phyloP scores from a whole-genome alignment of 2,888 invertebrate genomes.

The Tenthredo notha region DNA sequence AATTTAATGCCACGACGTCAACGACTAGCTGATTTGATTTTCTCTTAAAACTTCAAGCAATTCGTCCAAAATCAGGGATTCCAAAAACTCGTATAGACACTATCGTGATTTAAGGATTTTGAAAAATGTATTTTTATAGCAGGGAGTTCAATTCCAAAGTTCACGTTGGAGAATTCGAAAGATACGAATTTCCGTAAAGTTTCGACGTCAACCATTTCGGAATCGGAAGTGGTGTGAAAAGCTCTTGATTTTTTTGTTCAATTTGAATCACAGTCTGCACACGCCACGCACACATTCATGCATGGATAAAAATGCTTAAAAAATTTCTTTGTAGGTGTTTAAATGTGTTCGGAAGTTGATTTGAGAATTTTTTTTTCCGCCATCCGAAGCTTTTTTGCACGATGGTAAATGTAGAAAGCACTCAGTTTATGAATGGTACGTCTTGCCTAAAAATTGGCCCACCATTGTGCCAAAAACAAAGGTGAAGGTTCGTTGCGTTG shows the following conservation, averaged over 20 bases:
- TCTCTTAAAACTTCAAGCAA: neutral
- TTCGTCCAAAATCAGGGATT: neutral
- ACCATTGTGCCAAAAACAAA: neutral
- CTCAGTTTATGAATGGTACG: neutral
- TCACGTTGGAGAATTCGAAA: neutral
- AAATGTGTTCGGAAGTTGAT: neutral
- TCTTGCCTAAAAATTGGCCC: neutral
- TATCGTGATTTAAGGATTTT: neutral
- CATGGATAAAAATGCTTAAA: neutral
- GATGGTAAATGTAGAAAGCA: neutral
- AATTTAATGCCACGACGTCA: neutral
- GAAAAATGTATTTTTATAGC: neutral
- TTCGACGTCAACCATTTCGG: neutral
- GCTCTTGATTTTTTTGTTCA: neutral
- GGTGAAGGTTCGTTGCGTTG: neutral
- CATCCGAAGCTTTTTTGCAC: neutral
- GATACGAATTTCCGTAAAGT: neutral
- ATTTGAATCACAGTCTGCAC: neutral
- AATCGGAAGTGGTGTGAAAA: neutral
- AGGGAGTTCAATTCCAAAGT: neutral
- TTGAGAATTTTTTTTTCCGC: neutral
- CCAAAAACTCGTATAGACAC: neutral
- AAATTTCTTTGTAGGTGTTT: neutral
- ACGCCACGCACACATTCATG: neutral
- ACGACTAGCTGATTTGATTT: neutral